Evolutionary conservation across 1,140 invertebrate species (phyloP), one percentile per base, ranked within the genome.

Genomic region (Tetragonula clypearis): DNA sequence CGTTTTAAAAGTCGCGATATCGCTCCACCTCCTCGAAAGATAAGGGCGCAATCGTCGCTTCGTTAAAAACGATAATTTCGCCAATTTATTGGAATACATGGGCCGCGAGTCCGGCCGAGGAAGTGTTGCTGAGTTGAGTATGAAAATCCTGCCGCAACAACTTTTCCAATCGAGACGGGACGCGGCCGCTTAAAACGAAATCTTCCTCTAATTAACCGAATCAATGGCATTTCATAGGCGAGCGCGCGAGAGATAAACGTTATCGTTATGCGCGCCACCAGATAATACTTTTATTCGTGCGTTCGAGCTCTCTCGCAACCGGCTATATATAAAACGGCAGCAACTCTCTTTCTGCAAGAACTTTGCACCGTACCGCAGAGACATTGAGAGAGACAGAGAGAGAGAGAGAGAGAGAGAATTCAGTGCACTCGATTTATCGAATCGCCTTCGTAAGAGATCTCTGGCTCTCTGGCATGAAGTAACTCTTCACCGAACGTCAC

Each of bases 201-300:
- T 30, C 53, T 14, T 26, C 41, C 26, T 74, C 21, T 82, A 87
- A 87, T 87, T 82, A 76, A 82, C 53, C 66, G 68, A 80, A 85
- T 58, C 73, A 12, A 60, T 75, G 65, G 60, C 17, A 68, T 23
- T 62, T 55, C n/a, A 30, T 23, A 55, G 72, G 49, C 53, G 17
- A 82, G 79, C 65, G n/a, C 41, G 69, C 65, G 21, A 8, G 23
- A 65, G 86, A 90, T 75, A 82, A 86, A 86, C 68, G 69, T 86
- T 86, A 85, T 84, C 78, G 30, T 69, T 66, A 30, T 30, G 60
- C 66, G 21, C 53, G 35, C 55, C 60, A 26, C 53, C 14, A n/a
- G 55, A 78, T 84, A 49, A 69, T 30, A 58, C 8, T 79, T 86
- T 87, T 87, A 66, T 86, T 30, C 17, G 9, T 21, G 17, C 30